Conservation (phyloP, 2,113 vertebrate genomes). For the Scophthalmus maximus region DNA sequence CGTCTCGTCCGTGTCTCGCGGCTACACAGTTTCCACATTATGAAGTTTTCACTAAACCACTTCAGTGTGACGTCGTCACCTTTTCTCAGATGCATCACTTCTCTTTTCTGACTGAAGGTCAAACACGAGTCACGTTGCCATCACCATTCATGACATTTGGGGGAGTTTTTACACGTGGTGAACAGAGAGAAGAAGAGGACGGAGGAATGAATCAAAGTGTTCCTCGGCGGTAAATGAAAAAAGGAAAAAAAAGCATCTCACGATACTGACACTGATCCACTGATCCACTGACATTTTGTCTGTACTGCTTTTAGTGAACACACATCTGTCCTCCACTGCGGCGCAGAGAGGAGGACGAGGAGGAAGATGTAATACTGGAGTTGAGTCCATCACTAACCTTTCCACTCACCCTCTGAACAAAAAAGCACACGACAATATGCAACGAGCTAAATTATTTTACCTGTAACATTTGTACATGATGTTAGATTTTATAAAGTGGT, state of each 20-base stretch:
- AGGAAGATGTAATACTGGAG: constrained; percentile 58
- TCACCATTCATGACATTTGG: neutral
- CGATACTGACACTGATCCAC: neutral
- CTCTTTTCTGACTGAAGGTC: neutral
- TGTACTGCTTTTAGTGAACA: constrained; percentile 29
- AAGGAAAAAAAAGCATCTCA: neutral
- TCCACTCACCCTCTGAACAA: constrained; percentile 1
- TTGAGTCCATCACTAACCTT: constrained; percentile 15
- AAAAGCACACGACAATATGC: constrained; percentile 48
- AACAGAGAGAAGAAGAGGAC: neutral
- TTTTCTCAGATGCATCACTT: neutral
- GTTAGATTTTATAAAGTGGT: constrained; percentile 36
- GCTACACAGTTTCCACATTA: neutral
- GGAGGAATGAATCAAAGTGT: neutral
- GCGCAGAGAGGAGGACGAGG: neutral
- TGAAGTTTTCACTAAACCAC: neutral
- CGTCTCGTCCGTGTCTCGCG: neutral
- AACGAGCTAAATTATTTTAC: constrained; percentile 62
- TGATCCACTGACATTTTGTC: constrained; percentile 6
- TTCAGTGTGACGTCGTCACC: too few relatives aligned
- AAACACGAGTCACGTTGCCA: neutral
- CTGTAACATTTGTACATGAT: constrained; percentile 60
- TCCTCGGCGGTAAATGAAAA: neutral
- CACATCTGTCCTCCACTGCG: constrained; percentile 3
- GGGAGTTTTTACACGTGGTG: neutral